Conservation (phyloP, 2,888 invertebrate genomes). For the Philopedon plagiatum region DNA sequence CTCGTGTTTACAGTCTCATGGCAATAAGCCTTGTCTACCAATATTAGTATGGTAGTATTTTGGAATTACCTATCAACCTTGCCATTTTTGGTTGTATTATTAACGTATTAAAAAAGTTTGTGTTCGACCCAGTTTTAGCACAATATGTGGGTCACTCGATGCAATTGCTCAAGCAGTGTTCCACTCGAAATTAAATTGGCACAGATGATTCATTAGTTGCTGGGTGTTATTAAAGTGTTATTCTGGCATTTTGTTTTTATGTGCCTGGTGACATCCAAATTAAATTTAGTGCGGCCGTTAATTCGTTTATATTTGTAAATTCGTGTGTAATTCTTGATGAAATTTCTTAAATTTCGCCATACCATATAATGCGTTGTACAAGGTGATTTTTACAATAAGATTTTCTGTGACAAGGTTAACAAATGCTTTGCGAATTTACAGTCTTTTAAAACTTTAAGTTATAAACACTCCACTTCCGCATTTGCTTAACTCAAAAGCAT, state of each 20-base stretch:
- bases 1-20: too few species aligned
- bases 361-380: background rate
- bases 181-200: slow-evolving; percentile 15
- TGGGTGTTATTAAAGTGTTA: slow-evolving; percentile 17
- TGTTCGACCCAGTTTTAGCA: slow-evolving; percentile 1
- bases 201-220: slow-evolving; percentile 26
- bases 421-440: too few species aligned
- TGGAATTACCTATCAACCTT: too few species aligned
- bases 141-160: slow-evolving; percentile 37
- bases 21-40: too few species aligned
- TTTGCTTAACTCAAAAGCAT: too few species aligned
- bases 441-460: too few species aligned
- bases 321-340: background rate
- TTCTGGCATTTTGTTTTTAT: slow-evolving; percentile 11
- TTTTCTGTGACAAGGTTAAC: too few species aligned
- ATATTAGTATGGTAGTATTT: too few species aligned
- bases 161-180: slow-evolving; percentile 29
- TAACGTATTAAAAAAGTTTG: background rate
- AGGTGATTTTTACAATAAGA: too few species aligned
- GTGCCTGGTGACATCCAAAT: slow-evolving; percentile 7
- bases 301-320: background rate
- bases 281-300: slow-evolving; percentile 21
- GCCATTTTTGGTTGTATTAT: background rate
- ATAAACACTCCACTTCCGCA: too few species aligned
- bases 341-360: slow-evolving; percentile 5